phyloP scores from a whole-genome alignment of 2,113 vertebrate species.

The Cettia cetti region DNA sequence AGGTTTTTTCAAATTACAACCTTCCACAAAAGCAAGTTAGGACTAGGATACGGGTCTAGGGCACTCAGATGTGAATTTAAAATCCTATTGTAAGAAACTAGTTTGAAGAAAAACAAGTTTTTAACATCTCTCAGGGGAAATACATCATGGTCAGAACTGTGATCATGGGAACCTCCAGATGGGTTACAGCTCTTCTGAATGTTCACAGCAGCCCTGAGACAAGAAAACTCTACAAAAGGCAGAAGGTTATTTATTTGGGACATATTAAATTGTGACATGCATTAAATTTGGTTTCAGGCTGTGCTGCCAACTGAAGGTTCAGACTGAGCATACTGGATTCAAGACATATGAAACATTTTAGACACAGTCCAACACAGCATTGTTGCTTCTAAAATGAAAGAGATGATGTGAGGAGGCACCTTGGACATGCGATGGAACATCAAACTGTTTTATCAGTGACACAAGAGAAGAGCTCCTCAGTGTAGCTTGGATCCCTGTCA shows the following conservation, averaged over 20 bases:
- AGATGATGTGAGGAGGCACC: background rate
- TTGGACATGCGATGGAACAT: background rate
- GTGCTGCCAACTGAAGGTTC: background rate
- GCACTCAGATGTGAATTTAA: background rate
- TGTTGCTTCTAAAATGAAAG: background rate
- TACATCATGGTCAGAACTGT: background rate
- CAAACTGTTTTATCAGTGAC: background rate
- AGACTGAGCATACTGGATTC: background rate
- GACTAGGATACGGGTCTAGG: background rate
- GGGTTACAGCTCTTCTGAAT: background rate
- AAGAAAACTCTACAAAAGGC: background rate
- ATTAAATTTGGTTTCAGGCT: background rate
- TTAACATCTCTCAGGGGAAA: background rate
- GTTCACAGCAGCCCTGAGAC: background rate
- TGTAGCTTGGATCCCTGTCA: background rate
- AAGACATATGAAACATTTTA: background rate
- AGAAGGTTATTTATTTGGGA: background rate
- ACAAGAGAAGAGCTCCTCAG: background rate
- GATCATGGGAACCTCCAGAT: background rate
- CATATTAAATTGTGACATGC: background rate
- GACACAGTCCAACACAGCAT: background rate
- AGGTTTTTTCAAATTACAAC: background rate
- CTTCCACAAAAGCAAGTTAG: background rate
- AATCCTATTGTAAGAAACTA: background rate
- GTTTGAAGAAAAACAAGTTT: background rate